phyloP scores from a whole-genome alignment of 2,113 vertebrate species.

The Bungarus multicinctus region DNA sequence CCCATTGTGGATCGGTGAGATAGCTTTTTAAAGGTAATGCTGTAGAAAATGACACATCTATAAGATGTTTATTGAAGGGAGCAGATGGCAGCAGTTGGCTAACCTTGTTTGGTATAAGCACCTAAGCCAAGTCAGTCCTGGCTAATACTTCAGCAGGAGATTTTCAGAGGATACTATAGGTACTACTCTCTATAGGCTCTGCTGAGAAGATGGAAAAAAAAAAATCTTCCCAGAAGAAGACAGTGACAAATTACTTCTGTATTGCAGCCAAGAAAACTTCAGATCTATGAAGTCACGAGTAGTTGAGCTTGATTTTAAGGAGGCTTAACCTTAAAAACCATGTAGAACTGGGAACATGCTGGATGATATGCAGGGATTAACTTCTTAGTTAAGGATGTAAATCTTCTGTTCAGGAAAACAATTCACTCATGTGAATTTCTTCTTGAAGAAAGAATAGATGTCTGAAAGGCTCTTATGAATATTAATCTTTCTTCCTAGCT shows the following conservation, averaged over 20 bases:
- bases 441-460: background rate
- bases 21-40: background rate
- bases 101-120: background rate
- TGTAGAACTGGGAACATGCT: background rate
- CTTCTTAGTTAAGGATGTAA: background rate
- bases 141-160: background rate
- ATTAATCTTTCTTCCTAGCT: background rate
- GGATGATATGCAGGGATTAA: background rate
- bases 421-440: background rate
- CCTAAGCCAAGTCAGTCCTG: background rate
- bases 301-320: background rate
- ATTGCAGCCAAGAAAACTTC: background rate
- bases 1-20: background rate
- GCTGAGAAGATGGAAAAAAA: background rate
- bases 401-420: background rate
- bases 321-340: background rate
- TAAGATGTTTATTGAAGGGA: background rate
- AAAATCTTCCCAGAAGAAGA: background rate
- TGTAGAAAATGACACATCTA: constrained; percentile 1
- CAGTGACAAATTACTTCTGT: background rate
- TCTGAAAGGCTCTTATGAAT: background rate
- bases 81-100: background rate
- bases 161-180: background rate
- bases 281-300: background rate
- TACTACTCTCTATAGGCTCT: background rate